A percentile compares a stretch with the other conserved stretches of the same genome.
Conservation (phyloP, 2,797 vertebrate genomes). For the Cottoperca gobio region DNA sequence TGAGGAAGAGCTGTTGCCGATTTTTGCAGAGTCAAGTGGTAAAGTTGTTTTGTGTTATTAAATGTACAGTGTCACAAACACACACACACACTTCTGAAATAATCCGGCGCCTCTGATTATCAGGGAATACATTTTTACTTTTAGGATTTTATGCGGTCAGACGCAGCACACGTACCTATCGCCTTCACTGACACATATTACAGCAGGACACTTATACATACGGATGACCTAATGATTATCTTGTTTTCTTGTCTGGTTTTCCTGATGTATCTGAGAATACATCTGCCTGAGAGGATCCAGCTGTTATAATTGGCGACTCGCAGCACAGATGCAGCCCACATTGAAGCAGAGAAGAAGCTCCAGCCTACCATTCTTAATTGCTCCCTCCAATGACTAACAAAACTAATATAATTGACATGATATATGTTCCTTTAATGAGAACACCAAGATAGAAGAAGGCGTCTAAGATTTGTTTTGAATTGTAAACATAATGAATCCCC, state of each 20-base stretch:
- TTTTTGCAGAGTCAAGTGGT: too few relatives aligned
- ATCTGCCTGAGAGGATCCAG: slow-evolving; percentile 51
- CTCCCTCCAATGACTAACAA: slow-evolving; percentile 39
- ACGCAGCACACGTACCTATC: too few relatives aligned
- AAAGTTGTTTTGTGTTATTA: too few relatives aligned
- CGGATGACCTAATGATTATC: slow-evolving; percentile 26
- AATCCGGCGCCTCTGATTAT: too few relatives aligned
- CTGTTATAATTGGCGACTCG: slow-evolving; percentile 63
- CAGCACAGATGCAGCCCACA: slow-evolving; percentile 59
- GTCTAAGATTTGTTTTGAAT: slow-evolving; percentile 48
- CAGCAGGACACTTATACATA: slow-evolving; percentile 1
- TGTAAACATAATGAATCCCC: slow-evolving; percentile 26
- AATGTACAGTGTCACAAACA: too few relatives aligned
- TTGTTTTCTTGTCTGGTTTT: slow-evolving; percentile 36
- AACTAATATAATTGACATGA: slow-evolving; percentile 34
- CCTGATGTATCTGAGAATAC: slow-evolving; percentile 46
- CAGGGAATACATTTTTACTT: too few relatives aligned
- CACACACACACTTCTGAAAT: too few relatives aligned
- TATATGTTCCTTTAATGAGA: slow-evolving; percentile 37
- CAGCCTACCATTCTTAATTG: slow-evolving; percentile 44
- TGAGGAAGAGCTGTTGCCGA: too few relatives aligned
- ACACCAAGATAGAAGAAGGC: slow-evolving; percentile 23
- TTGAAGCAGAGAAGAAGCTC: slow-evolving; percentile 39
- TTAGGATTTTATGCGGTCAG: too few relatives aligned
- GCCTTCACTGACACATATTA: not conserved